phyloP scores from a whole-genome alignment of 2,888 invertebrate genomes.

The Drosophila pseudotalamancana region DNA sequence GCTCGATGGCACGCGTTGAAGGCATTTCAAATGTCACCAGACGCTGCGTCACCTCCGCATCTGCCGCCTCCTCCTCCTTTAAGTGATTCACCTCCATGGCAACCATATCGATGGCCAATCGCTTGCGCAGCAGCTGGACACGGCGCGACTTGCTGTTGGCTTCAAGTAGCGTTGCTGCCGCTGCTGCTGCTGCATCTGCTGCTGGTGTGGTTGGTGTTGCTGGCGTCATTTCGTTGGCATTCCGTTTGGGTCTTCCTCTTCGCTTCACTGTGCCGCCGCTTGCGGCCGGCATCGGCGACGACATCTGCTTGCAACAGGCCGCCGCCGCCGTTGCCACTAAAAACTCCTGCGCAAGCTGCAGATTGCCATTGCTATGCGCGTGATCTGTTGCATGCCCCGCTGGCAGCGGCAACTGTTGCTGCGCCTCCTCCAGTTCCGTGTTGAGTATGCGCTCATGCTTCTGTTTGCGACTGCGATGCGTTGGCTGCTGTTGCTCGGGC shows the following conservation, averaged over 20 bases:
- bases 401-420: constrained; percentile 24
- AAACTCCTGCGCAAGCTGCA: constrained; percentile 20
- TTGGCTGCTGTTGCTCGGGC: constrained; percentile 8
- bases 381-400: constrained; percentile 33
- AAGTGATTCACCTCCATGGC: constrained; percentile 11
- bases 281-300: constrained; percentile 1
- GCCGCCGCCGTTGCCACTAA: neutral
- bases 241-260: constrained; percentile 85
- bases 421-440: constrained; percentile 73
- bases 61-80: neutral
- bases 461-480: constrained; percentile 79
- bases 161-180: constrained; percentile 3
- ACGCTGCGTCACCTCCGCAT: constrained; percentile 1
- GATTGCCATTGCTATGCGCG: constrained; percentile 42
- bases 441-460: constrained; percentile 79
- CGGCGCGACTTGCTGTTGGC: constrained; percentile 74
- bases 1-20: constrained; percentile 58
- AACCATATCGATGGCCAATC: constrained; percentile 82
- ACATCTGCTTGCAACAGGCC: constrained; percentile 1
- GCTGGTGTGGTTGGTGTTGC: constrained; percentile 3
- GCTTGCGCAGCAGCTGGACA: constrained; percentile 81
- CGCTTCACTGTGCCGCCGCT: constrained; percentile 60
- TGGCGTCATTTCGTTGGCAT: constrained; percentile 30
- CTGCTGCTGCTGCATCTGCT: neutral
- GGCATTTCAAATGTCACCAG: constrained; percentile 21